Evolutionary conservation across 1,140 invertebrate species (phyloP), one percentile per base, ranked within the genome.

Genomic region (Phymorhynchus buccinoides): DNA sequence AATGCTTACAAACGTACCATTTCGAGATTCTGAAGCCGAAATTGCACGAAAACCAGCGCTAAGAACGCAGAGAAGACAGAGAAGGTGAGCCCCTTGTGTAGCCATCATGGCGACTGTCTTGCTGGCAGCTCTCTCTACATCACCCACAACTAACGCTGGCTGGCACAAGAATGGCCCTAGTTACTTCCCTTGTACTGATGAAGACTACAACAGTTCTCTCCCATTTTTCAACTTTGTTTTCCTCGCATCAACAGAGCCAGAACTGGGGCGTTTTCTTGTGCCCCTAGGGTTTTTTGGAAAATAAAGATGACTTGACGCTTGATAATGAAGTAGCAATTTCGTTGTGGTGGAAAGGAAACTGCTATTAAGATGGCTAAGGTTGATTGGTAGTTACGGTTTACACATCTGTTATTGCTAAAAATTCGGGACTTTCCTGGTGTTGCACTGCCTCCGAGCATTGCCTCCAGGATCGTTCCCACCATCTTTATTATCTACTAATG

Each of bases 51-150:
- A 41, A 75, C 0, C 32, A 6, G 35, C 3, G 18, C 16, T 4
- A 12, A 75, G 3, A 75, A 75, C 42, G 32, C 73, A 75, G 9
- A 81, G 14, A 56, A 48, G 37, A 12, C 14, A 37, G 30, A 62
- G 32, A 16, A 35, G 22, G 62, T 30, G 9, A 30, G 12, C 22
- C 16, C 35, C 18, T 30, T n/a, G 81, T 48, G 42, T 62, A 83
- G 81, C 81, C 81, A 83, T 83, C 81, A 83, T 83, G 81, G 81
- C 81, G 81, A 68, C 68, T 62, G 18, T 37, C 81, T 62, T 83
- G 39, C n/a, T 37, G 39, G 32, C 73, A 37, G 35, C 73, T 37
- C 35, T 41, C 73, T 75, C 73, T 22, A 27, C 37, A 39, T 75
- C 73, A 37, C 30, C 35, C 68, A 35, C 68, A 35, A 71, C 68